Conservation (phyloP, 2,113 vertebrate species). For the Electrona antarctica region DNA sequence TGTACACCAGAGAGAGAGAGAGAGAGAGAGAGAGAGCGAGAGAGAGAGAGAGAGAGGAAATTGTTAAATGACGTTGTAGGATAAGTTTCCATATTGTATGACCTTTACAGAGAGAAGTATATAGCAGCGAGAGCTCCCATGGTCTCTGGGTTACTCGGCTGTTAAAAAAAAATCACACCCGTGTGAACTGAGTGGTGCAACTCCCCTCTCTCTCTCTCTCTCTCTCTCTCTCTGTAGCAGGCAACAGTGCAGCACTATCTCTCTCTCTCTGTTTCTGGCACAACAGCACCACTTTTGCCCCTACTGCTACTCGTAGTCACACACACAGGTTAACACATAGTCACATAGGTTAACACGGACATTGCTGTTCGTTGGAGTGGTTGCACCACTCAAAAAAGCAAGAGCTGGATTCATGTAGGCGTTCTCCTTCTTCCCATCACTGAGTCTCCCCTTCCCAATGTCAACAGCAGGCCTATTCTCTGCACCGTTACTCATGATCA, state of each 20-base stretch:
- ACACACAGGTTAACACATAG: too few species aligned
- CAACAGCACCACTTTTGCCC: too few species aligned
- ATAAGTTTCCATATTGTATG: constrained; percentile 36
- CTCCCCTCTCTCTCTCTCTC: too few species aligned
- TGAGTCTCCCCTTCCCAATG: constrained; percentile 8
- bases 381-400: too few species aligned
- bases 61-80: background rate
- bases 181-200: too few species aligned
- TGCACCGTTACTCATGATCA: constrained; percentile 15
- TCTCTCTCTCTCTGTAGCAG: too few species aligned
- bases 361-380: too few species aligned
- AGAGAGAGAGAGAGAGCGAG: background rate
- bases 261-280: too few species aligned
- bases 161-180: background rate
- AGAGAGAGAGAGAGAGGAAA: constrained; percentile 4
- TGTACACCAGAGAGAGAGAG: background rate
- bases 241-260: too few species aligned
- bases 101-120: constrained; percentile 4
- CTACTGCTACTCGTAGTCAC: too few species aligned
- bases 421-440: constrained; percentile 38
- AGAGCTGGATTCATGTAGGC: constrained; percentile 10
- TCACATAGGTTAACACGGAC: too few species aligned
- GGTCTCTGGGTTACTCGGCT: constrained; percentile 6
- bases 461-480: constrained; percentile 26
- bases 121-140: background rate